phyloP scores from a whole-genome alignment of 1,140 invertebrate genomes.

The Caenorhabditis latens region DNA sequence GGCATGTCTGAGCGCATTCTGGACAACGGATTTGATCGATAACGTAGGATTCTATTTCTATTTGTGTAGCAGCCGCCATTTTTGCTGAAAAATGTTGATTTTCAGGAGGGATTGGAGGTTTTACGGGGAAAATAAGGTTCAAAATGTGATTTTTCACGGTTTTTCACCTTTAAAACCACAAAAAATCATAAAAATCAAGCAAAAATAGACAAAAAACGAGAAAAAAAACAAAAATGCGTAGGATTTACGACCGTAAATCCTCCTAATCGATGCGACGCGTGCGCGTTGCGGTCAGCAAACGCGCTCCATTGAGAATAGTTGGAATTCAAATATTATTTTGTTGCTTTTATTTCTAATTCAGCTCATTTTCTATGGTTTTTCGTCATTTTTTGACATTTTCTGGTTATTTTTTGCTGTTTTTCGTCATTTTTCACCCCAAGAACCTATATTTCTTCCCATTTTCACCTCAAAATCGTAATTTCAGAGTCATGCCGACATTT shows the following conservation, averaged over 20 bases:
- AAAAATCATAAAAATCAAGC: background rate
- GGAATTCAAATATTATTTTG: background rate
- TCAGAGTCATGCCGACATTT: conserved; percentile 29
- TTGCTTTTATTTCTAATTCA: background rate
- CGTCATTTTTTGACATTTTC: too few species aligned
- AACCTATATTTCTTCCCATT: too few species aligned
- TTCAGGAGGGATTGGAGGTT: background rate
- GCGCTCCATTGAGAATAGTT: conserved; percentile 1
- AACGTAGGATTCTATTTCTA: conserved; percentile 2
- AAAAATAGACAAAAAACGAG: background rate
- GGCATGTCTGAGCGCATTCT: conserved; percentile 11
- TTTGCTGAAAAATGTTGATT: background rate
- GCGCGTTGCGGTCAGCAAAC: conserved; percentile 18
- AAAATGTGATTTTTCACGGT: background rate
- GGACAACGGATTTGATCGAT: conserved; percentile 36
- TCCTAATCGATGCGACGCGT: background rate
- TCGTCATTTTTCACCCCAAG: too few species aligned
- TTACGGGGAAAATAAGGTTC: background rate
- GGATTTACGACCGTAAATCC: conserved; percentile 43
- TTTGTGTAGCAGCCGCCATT: background rate
- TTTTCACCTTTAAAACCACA: background rate
- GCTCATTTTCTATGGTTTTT: too few species aligned
- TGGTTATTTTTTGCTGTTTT: too few species aligned
- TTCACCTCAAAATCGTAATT: background rate
- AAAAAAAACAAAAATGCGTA: background rate